Base-by-base conservation (phyloP, 2,888 invertebrate genomes). In the Netelia melanura region DNA sequence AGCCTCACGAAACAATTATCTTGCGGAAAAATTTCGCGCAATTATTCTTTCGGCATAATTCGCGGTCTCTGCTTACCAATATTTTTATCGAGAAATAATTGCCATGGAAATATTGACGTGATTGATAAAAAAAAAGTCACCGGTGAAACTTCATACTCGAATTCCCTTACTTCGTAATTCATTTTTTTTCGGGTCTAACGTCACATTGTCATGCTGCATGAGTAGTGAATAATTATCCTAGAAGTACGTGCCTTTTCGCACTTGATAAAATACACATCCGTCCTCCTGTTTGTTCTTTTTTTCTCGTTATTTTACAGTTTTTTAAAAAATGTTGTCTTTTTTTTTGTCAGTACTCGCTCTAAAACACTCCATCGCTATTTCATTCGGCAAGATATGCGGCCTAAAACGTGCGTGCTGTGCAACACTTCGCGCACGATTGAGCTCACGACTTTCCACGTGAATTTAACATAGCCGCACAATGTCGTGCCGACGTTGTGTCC, bases 361-460 rank as follows among this genome's bases (percentile, higher is more conserved):
- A 56, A 76, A 76, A 67, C 52, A 70, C 10, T 43, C 30, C 52
- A 65, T 48, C 6, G 11, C 8, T 25, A 52, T 67, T 17, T 52
- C 68, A 9, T 30, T 48, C 17, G 30, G 38, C n/a, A 21, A 61
- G 44, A 74, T 58, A 23, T 23, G 48, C 62, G 72, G 71, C 38
- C 81, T 56, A 77, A 84, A 84, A 84, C 72, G 84, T 82, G 82
- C 78, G 84, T 79, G 80, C 76, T 77, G n/a, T 72, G 84, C 84
- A 85, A 78, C 71, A 71, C 75, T 82, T 78, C 44, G 85, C 82
- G 85, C 85, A 85, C 79, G 85, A 85, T 85, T 79, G 78, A 76
- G 70, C 61, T 70, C 81, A 71, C 82, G 79, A 82, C 71, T 85
- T 82, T 82, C 75, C 79, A 75, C 75, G 70, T 68, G 67, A 25